Evolutionary conservation across 2,797 vertebrate genomes (phyloP), one percentile per base, ranked within the genome.

Genomic region (Galago senegalensis): DNA sequence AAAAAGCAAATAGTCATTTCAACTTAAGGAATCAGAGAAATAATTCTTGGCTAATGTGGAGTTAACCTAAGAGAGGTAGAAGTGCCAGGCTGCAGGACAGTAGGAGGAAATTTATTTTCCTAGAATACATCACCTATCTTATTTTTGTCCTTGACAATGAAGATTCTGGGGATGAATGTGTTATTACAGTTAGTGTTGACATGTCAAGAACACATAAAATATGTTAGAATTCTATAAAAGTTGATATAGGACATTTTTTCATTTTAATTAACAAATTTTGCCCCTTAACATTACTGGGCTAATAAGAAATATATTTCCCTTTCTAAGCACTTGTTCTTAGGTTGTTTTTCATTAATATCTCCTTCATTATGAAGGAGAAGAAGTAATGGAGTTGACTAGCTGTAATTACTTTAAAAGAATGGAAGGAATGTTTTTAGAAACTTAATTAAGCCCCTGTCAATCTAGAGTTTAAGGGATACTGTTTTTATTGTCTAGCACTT

Each of bases 341-440:
- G 23, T 96, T 97, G 88, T 95, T 97, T 97, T 97, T 97, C 82
- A 93, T 31, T 95, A 95, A 69, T 91, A 87, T 69, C 75, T 87
- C 96, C 80, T 92, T 91, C 43, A 91, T 96, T 91, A 80, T 53
- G 34, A 95, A 95, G 95, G 83, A 79, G 60, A 83, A 86, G 18
- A 93, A 94, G 70, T 87, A 94, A 63, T 87, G 23, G 61, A 84
- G 75, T 92, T 95, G 86, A 77, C 93, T 91, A 58, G 61, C 40
- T 93, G n/a, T 95, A 97, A 77, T 96, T 95, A 77, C 90, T 85
- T 97, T 79, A 95, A 93, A 96, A 83, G 94, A 97, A 97, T 95
- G 94, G 83, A 95, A 95, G 83, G 97, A 98, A 97, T 98, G 95
- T 97, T 95, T 97, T 87, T 94, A 60, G 83, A 97, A 89, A 89